Conservation (phyloP, 2,797 vertebrate species). For the Chaenodraco wilsoni region DNA sequence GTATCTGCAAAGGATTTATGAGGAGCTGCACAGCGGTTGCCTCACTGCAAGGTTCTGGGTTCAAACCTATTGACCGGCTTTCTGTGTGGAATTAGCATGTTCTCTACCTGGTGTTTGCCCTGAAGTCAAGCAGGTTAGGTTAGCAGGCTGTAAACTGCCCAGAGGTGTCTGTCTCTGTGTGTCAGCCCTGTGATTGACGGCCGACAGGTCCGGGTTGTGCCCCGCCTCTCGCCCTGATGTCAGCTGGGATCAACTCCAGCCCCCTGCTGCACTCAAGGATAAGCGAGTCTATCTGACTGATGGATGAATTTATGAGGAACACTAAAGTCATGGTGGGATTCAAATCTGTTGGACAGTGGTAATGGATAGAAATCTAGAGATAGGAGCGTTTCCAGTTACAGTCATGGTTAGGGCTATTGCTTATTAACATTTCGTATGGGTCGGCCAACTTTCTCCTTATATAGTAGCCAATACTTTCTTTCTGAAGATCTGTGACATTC, state of each 20-base stretch:
- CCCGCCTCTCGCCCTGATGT: not conserved
- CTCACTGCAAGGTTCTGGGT: not conserved
- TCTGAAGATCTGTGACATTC: constrained; percentile 29
- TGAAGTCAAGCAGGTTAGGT: not conserved
- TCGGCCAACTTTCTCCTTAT: constrained; percentile 17
- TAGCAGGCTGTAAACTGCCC: not conserved
- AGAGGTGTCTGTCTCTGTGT: not conserved
- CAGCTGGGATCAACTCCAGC: not conserved
- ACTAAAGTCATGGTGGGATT: constrained; percentile 3
- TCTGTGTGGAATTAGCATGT: not conserved
- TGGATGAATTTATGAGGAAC: constrained; percentile 14
- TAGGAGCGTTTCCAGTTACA: not conserved
- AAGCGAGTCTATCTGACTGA: not conserved
- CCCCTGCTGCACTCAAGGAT: not conserved
- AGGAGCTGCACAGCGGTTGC: not conserved
- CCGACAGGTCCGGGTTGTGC: not conserved
- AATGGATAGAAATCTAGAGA: not conserved
- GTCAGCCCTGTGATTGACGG: constrained; percentile 6
- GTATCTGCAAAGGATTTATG: constrained; percentile 31
- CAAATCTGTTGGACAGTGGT: not conserved
- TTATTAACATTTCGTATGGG: constrained; percentile 24
- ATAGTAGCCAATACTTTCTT: constrained; percentile 10
- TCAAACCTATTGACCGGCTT: not conserved
- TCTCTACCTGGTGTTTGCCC: not conserved
- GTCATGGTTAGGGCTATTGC: not conserved